Evolutionary conservation across 2,113 vertebrate genomes (phyloP).

Genomic region (Paracanthobrama guichenoti): DNA sequence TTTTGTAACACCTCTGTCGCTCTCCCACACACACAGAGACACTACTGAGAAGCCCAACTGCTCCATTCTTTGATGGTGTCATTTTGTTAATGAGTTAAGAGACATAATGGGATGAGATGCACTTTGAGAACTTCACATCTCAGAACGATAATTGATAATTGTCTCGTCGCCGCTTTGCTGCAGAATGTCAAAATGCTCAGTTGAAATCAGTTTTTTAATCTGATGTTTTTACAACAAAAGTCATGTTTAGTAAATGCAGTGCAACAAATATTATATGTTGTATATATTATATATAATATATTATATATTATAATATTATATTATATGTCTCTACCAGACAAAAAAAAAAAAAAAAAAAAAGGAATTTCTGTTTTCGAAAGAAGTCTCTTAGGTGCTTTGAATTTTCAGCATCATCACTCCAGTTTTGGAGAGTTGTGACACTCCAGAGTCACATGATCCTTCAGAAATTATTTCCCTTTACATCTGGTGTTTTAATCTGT

Average conservation of each 20-base stretch:
- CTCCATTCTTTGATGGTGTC: neutral
- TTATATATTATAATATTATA: too few relatives aligned
- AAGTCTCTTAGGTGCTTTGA: neutral
- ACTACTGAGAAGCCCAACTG: slow-evolving; percentile 2
- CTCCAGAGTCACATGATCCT: neutral
- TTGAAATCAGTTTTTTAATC: neutral
- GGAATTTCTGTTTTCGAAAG: neutral
- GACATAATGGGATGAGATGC: slow-evolving; percentile 4
- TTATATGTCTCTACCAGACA: too few relatives aligned
- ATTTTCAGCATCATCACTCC: neutral
- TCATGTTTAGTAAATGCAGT: neutral
- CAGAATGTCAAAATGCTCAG: too few relatives aligned
- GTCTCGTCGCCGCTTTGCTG: neutral
- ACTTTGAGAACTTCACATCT: slow-evolving; percentile 7
- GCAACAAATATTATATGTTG: too few relatives aligned
- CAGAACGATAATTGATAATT: neutral
- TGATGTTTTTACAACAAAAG: neutral
- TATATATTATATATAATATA: too few relatives aligned
- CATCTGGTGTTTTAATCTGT: too few relatives aligned
- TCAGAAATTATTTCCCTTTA: neutral
- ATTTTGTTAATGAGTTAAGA: slow-evolving; percentile 19
- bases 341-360: neutral
- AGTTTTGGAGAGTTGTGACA: too few relatives aligned
- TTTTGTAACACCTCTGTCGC: neutral
- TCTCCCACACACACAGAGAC: neutral